Base-by-base conservation (phyloP, 2,888 invertebrate genomes). In the Calliphora vomitoria region DNA sequence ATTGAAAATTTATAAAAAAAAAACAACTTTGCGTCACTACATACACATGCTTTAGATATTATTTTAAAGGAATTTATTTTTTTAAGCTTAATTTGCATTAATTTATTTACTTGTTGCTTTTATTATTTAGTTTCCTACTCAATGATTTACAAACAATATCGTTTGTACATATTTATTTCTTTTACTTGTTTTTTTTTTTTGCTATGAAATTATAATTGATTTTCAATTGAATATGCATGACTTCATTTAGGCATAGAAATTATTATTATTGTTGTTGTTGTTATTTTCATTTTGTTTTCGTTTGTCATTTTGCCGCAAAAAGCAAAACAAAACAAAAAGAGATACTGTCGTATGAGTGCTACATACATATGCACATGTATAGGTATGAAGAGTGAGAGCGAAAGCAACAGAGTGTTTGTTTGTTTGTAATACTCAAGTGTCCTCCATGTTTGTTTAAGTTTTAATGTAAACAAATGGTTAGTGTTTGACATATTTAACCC, bases 221-320 rank as follows among this genome's bases (percentile, higher is more conserved):
- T 88, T 89, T 91, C 91, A 91, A 91, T 91, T 91, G 91, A 89
- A 91, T 91, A 89, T 90, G 91, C 91, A 91, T 91, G 91, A 91
- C 91, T 91, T 91, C 91, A 91, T 91, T 91, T 91, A 91, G 91
- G 89, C 90, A 90, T 90, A 89, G 86, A 91, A 69, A 78, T 62
- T 41, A 20, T 25, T 62, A 18, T 64, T 55, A 50, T 69, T 35
- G 20, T 66, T 41, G 10, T 62, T 71, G 76, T 71, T 18, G 38
- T 69, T 6, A 1, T 18, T 55, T 20, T 18, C 0, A 18, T 25
- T 41, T n/a, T 47, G 31, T 25, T 44, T 78, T 41, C 55, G 68
- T 78, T 78, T 68, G 55, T 55, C 41, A 53, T 58, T 47, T 79
- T 31, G 58, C 20, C 15, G 44, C 44, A 74, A n/a, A 44, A n/a